These are phyloP conservation scores for Chrysochloris asiatica DNA, from an alignment of 2,113 vertebrate species.

Conservation along the genomic window DNA sequence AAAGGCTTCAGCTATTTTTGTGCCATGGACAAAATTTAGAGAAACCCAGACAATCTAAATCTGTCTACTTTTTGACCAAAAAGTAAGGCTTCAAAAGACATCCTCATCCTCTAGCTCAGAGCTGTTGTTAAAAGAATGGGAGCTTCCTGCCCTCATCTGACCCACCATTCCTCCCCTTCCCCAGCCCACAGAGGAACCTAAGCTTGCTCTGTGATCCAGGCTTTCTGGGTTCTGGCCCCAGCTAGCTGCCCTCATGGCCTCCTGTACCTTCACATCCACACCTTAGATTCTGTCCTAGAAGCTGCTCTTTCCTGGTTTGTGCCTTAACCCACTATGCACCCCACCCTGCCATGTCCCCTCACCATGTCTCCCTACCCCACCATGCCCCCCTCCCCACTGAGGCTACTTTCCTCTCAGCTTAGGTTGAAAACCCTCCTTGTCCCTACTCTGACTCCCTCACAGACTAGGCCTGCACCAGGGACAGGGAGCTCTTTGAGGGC, in stretches of 20 bases:
- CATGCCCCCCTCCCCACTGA: neutral
- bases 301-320: neutral
- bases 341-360: neutral
- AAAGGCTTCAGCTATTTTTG: neutral
- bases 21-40: conserved; percentile 15
- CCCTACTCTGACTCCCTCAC: neutral
- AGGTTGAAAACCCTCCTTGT: neutral
- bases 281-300: neutral
- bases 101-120: neutral
- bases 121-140: neutral
- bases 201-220: neutral
- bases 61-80: conserved; percentile 35
- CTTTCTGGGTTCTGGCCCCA: neutral
- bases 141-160: neutral
- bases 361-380: neutral
- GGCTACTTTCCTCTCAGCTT: neutral
- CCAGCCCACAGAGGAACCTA: neutral
- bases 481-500: neutral
- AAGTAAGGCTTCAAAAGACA: neutral
- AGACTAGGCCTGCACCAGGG: neutral
- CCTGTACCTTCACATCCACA: neutral
- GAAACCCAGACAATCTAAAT: conserved; percentile 30
- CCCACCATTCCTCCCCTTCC: neutral
- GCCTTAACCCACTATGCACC: neutral
- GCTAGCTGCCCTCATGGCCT: neutral